Evolutionary conservation across 2,888 invertebrate genomes (phyloP), one percentile per base, ranked within the genome.

Genomic region (Trachelus tabidus): DNA sequence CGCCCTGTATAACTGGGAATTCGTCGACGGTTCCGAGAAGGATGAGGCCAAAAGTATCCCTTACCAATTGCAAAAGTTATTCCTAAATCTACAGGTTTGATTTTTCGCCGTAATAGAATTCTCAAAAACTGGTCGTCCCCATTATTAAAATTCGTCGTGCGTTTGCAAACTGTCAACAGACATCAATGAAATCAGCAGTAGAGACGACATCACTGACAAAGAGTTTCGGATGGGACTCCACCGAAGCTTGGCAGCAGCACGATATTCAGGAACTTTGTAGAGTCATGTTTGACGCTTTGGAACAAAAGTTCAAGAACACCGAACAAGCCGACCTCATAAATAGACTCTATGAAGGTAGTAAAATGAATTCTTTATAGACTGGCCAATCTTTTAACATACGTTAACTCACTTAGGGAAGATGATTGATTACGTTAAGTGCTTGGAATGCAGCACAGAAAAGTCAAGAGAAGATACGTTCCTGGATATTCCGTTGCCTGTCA

Each of bases 171-270:
- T 71, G 33, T 33, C 56, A 71, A 34, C 86, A 96, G 95, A 97
- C 97, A 1, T 96, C 97, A 37, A 93, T 94, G 40, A 95, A 95
- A 87, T 92, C 94, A 34, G 96, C 97, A 0, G 95, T 97, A 15
- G 97, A 97, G 91, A 98, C 98, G 4, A 97, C 96, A 23, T 96
- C 97, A 85, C 92, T 98, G 79, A 98, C 97, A 0, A 94, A 94
- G 82, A 97, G 97, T 89, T 98, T 98, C 91, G 97, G 97, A 35
- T 98, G 98, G 98, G 96, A 96, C 88, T 95, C 96, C 69, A 95
- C 95, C 79, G 96, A 97, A 91, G 97, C 97, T 0, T 97, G 97
- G 96, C 97, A 97, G 86, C 98, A 98, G 88, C 98, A 98, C 89
- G 98, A 98, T 89, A 97, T 98, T 76, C 97, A 98, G 90, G 97